Base-by-base conservation (phyloP, 2,113 vertebrate species). In the Heteronetta atricapilla region DNA sequence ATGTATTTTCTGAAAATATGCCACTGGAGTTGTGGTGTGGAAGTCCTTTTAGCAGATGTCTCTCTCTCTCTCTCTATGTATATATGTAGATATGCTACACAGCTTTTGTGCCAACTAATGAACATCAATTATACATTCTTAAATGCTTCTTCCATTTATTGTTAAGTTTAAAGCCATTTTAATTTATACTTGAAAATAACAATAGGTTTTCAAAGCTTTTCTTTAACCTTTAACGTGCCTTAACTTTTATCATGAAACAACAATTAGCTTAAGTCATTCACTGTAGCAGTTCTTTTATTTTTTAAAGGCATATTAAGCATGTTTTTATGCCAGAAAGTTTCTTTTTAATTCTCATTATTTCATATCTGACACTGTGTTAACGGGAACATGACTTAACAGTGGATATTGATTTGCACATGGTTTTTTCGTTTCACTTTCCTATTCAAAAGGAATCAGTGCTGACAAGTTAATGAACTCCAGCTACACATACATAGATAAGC, bases 401-500 rank as follows among this genome's bases (percentile, higher is more conserved):
- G 76, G 84, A 86, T 95, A 96, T 83, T 46, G 95, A 98, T 97
- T 95, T 89, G 62, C 86, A 91, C 4, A 10, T 79, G 82, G 82
- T 90, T 93, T 94, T 90, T 97, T 96, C 86, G 63, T 97, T 96
- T 96, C 63, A 33, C 44, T 86, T 86, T 55, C 33, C 83, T 88
- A 83, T 96, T 97, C 80, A 66, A 53, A 95, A 97, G 76, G 87
- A 97, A 97, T 69, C 19, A 42, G 78, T 66, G 68, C 93, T 97
- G 97, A 97, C 96, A 97, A 96, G 91, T 96, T 98, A 98, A 98
- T 97, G 97, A 97, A 94, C 96, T 97, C 84, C 76, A 93, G 96
- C 94, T 94, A 96, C 94, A 96, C 95, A 95, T 88, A 73, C 93
- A 74, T 31, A 96, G 95, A 96, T 87, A 97, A 97, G 70, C 70